Percentiles rank a stretch among this genome's conserved stretches.
These are phyloP conservation scores for Bombus superbus DNA, from an alignment of 1,140 invertebrate species.

Conservation along the genomic window DNA sequence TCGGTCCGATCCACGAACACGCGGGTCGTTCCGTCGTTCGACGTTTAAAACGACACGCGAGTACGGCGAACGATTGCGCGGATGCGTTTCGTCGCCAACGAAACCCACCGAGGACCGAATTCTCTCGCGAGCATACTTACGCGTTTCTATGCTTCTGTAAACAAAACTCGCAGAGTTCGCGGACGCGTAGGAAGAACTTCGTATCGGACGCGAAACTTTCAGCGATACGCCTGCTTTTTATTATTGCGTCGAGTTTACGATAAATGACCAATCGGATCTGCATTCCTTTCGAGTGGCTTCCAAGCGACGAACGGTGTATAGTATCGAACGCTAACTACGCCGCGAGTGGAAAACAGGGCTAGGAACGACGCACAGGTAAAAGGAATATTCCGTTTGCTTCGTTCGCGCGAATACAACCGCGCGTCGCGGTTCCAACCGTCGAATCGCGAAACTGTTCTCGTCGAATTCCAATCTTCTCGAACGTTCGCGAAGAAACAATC, in stretches of 20 bases:
- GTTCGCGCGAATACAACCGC: too few species aligned
- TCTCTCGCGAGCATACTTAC: not conserved
- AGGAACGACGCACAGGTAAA: too few species aligned
- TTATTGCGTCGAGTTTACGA: not conserved
- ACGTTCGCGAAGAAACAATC: fast-evolving
- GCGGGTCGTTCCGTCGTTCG: not conserved
- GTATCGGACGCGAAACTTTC: not conserved
- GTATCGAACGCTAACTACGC: too few species aligned
- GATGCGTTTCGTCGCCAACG: too few species aligned
- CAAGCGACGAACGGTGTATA: not conserved
- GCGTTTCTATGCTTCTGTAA: not conserved
- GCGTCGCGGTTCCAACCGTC: too few species aligned
- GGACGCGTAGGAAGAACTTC: not conserved
- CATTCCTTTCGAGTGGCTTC: not conserved
- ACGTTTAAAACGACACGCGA: not conserved
- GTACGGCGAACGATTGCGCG: too few species aligned
- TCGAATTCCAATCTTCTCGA: too few species aligned
- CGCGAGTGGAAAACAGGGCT: too few species aligned
- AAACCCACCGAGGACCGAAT: too few species aligned
- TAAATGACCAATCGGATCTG: not conserved
- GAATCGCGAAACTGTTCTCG: too few species aligned
- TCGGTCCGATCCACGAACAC: not conserved
- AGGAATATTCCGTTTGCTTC: too few species aligned
- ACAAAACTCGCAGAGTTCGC: not conserved
- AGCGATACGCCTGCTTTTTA: not conserved